Base-by-base conservation (phyloP, 2,113 vertebrate genomes). In the Beaufortia kweichowensis region DNA sequence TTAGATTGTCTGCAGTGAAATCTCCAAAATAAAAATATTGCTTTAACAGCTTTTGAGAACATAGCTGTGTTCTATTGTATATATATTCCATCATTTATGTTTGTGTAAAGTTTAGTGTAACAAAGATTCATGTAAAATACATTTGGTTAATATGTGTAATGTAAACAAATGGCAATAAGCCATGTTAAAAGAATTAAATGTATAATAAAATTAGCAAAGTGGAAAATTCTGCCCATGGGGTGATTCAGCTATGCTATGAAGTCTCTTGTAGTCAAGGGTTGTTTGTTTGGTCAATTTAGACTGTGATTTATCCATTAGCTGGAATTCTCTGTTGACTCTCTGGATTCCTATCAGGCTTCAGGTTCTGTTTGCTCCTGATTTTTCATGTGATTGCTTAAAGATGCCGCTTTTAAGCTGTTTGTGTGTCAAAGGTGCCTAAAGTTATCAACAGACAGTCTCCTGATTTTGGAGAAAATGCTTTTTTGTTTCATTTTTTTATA, bases 231-330 rank as follows among this genome's bases (percentile, higher is more conserved):
- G 43, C 2, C 43, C 17, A 48, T 48, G 14, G 43, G 43, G 35
- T 39, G 35, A 39, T 39, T 89, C 92, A 92, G 89, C 83, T 79
- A 88, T 92, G 90, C 91, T 89, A 92, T 92, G 90, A 93, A 92
- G 91, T 91, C 87, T 90, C 92, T 89, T 93, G 92, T 93, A 90
- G 90, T 84, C 89, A 89, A 90, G 92, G 10, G 93, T 92, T 88
- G 90, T 94, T 92, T 93, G 84, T 92, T 93, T 92, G 92, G 91
- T 93, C 90, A 93, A 90, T 93, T 92, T 91, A 90, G 87, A 89
- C 92, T 89, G 91, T 90, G 93, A 94, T 92, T 93, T 91, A 93
- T 92, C 93, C 93, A 94, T 94, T 94, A 94, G 92, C 85, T 86
- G 91, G 92, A 94, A 93, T 94, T 93, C 88, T 80, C 76, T 95